A percentile compares a stretch with the other conserved stretches of the same genome.
These are phyloP conservation scores for Xiphorhynchus elegans DNA, from an alignment of 2,113 vertebrate genomes.

Conservation along the genomic window DNA sequence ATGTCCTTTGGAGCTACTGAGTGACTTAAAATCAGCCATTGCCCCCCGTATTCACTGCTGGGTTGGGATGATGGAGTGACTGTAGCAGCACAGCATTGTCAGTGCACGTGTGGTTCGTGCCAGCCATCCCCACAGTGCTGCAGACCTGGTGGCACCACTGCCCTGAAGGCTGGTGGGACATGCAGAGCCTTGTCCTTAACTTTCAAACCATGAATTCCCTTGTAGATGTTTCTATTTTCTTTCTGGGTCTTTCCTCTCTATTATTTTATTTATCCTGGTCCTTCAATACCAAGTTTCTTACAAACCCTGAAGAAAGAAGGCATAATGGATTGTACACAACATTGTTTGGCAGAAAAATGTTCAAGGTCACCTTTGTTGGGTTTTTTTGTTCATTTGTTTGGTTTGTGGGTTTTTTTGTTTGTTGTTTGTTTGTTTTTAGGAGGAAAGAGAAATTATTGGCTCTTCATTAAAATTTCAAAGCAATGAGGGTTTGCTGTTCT, in stretches of 20 bases:
- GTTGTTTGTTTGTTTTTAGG: background rate
- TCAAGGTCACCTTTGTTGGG: background rate
- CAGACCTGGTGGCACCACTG: background rate
- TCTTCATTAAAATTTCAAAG: background rate
- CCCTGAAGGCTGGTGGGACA: background rate
- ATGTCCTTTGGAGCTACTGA: background rate
- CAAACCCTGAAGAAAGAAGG: background rate
- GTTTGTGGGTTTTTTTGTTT: background rate
- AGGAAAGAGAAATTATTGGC: background rate
- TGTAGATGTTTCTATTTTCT: background rate
- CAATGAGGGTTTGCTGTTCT: background rate
- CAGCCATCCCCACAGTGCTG: background rate
- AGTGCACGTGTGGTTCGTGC: rapidly evolving
- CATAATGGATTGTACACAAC: rapidly evolving
- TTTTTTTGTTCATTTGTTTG: background rate
- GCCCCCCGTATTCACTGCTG: background rate
- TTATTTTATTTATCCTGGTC: background rate
- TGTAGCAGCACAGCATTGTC: rapidly evolving
- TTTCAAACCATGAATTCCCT: background rate
- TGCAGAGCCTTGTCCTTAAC: background rate
- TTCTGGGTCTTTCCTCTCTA: rapidly evolving
- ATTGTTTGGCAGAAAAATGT: background rate
- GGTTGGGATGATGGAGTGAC: background rate
- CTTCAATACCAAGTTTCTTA: background rate
- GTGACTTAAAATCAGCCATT: rapidly evolving